Evolutionary conservation across 1,140 invertebrate species (phyloP), one percentile per base, ranked within the genome.

Genomic region (Mamestra configurata): DNA sequence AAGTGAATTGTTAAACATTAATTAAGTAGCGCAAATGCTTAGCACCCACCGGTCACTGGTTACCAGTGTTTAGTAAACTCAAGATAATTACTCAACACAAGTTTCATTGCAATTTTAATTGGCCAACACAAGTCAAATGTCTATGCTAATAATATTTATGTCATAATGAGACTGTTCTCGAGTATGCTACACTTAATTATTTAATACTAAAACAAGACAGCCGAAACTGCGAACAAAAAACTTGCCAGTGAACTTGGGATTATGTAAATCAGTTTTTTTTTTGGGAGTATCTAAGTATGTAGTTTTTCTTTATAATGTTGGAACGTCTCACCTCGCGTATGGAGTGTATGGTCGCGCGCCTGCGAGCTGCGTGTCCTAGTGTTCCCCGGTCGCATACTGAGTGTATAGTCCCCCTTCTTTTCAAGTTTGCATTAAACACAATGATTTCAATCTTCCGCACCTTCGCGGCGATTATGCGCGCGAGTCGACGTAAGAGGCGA

Each of bases 301-400:
- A 55, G 13, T n/a, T 35, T 24, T n/a, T 35, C 31, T 51, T 22
- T 57, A 37, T 53, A 51, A 49, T 11, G 46, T 37, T 79, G 20
- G 13, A 11, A 8, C 13, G 4, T 27, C 88, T 92, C 84, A 94
- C 92, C 92, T 92, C 89, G 18, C 87, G 87, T 72, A 92, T 83
- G 35, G 90, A 91, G 79, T 92, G 84, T 43, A 87, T 86, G 22
- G 86, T 86, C 10, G 70, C 80, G 37, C 84, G 77, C 78, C 82
- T 78, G 18, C 72, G 79, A 18, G 57, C 46, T 18, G 61, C 51
- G 10, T 66, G 49, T n/a, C 59, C 53, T 68, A 80, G 10, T 7
- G 78, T 78, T 20, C 66, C 75, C 15, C 64, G 75, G 35, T 81
- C 83, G 55, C 57, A 82, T 4, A 80, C 77, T 4, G 83, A 82